Evolutionary conservation across 2,797 vertebrate genomes (phyloP).

Genomic region (Pangasius djambal): DNA sequence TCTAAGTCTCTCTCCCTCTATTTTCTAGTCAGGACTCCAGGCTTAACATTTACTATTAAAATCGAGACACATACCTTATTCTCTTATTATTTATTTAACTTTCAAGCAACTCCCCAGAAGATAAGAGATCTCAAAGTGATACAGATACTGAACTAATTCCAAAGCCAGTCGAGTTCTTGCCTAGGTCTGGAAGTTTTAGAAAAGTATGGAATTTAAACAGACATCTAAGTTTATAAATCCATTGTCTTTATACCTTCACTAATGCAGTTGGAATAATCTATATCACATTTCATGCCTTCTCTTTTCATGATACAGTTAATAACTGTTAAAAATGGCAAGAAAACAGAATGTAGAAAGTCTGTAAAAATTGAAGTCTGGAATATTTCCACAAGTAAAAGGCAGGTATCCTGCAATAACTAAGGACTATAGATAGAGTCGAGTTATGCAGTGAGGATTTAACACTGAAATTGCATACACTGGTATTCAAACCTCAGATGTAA

Average conservation of each 20-base stretch:
- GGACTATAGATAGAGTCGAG: background rate
- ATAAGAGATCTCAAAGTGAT: constrained; percentile 25
- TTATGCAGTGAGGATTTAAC: background rate
- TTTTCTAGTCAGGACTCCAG: constrained; percentile 49
- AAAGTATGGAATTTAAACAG: background rate
- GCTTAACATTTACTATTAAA: constrained; percentile 51
- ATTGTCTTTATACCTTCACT: background rate
- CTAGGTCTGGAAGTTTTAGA: background rate
- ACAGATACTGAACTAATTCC: background rate
- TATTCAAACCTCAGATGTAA: background rate
- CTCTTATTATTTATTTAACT: constrained; percentile 58
- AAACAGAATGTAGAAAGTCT: background rate
- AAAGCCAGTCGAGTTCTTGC: background rate
- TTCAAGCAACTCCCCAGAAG: constrained; percentile 62
- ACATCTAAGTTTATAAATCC: background rate
- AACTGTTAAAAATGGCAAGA: background rate
- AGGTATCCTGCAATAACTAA: background rate
- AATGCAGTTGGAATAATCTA: background rate
- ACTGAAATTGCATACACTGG: background rate
- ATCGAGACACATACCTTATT: background rate
- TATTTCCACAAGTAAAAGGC: background rate
- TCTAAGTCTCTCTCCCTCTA: background rate
- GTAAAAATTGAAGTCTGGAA: background rate
- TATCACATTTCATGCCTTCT: background rate
- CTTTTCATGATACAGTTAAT: background rate